Base-by-base conservation (phyloP, 2,888 invertebrate species). In the Habrosyne pyritoides region DNA sequence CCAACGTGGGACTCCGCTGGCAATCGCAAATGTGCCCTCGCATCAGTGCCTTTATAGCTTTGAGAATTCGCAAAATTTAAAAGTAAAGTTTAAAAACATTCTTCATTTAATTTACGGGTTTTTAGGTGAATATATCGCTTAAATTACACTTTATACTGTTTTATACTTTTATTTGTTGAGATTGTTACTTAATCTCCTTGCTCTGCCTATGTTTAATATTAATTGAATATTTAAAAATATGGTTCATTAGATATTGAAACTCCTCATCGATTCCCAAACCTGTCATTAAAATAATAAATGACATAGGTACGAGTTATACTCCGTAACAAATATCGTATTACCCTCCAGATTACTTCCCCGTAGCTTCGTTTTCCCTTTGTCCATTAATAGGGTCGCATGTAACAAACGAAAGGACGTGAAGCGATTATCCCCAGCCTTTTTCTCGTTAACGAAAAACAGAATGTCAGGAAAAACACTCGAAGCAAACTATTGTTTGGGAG, bases 11-110 rank as follows among this genome's bases (percentile, higher is more conserved):
- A 56, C 76, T 56, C 56, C 60, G 62, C 63, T 62, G 66, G 61
- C 75, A 75, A 77, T 78, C 71, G 75, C 75, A 81, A 83, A 83
- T 82, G 79, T 73, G 69, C 59, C 65, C 68, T 69, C 79, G 75
- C 81, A 76, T 81, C 81, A 77, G 66, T 70, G 80, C 73, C 64
- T 85, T 83, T 83, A 85, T 75, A 64, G 73, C 79, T 70, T 69
- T 65, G 73, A 65, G 67, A 71, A 76, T 72, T 75, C 63, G 62
- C 63, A 61, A 75, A 79, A 73, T 73, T 76, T 71, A 59, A 74
- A 77, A 77, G 75, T 77, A 79, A 61, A 57, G 67, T 71, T 71
- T 65, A 62, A 66, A 71, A 79, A 76, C 70, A 74, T 71, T 77
- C 69, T 79, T 76, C 72, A 66, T 72, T 77, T 71, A 71, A 73